Conservation (phyloP, 92 coral and sea anemone species). For the Porites evermanni region DNA sequence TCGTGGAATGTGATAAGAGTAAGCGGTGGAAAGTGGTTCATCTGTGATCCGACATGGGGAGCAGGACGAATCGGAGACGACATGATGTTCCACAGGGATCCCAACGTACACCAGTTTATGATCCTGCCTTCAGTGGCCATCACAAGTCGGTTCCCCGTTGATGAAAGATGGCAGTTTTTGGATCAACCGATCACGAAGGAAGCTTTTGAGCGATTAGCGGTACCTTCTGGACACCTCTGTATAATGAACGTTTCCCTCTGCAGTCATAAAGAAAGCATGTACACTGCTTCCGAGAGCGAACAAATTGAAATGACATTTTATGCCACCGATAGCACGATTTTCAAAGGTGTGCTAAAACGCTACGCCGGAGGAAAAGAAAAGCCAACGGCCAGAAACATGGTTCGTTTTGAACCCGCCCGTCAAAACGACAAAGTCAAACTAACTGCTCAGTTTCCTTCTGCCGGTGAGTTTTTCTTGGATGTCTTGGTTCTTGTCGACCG, state of each 20-base stretch:
- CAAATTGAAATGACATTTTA: conserved; percentile 63
- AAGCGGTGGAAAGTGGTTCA: conserved; percentile 72
- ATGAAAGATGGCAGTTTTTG: conserved; percentile 73
- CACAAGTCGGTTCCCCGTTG: conserved; percentile 76
- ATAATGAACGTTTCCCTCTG: conserved; percentile 65
- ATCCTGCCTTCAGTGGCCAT: conserved; percentile 73
- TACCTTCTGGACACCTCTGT: conserved; percentile 67
- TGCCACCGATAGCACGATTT: conserved; percentile 42
- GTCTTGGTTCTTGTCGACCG: conserved; percentile 62
- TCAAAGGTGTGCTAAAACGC: conserved; percentile 75
- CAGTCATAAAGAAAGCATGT: conserved; percentile 79
- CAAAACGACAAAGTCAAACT: conserved; percentile 58
- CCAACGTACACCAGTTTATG: conserved; percentile 79
- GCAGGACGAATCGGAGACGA: conserved; percentile 79
- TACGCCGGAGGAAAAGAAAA: conserved; percentile 47
- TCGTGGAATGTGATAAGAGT: conserved; percentile 81
- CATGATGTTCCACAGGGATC: conserved; percentile 77
- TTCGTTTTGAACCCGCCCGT: conserved; percentile 46
- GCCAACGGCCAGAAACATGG: conserved; percentile 69
- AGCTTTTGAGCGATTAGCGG: conserved; percentile 78
- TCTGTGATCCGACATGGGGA: conserved; percentile 87
- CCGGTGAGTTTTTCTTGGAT: conserved; percentile 74
- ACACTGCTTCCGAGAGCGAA: conserved; percentile 65
- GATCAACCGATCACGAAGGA: conserved; percentile 74
- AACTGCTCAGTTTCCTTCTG: conserved; percentile 75